Evolutionary conservation across 1,140 invertebrate genomes (phyloP).

Genomic region (Dufourea novaeangliae): DNA sequence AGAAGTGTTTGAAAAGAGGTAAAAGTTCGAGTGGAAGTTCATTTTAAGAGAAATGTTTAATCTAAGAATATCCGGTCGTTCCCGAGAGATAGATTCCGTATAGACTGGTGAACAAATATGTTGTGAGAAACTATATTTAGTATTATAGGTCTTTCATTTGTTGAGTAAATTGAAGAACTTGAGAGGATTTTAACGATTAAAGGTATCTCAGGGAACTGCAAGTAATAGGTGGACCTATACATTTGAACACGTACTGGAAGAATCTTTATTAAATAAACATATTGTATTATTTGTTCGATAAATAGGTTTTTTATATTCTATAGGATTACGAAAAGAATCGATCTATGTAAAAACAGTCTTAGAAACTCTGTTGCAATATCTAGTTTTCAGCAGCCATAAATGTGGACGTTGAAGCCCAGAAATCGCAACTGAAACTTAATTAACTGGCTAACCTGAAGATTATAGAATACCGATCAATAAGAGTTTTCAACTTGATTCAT

Average conservation of each 20-base stretch:
- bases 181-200: background rate
- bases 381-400: background rate
- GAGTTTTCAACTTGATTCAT: background rate
- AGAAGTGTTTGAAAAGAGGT: slow-evolving; percentile 32
- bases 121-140: background rate
- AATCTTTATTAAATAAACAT: background rate
- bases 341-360: background rate
- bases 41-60: slow-evolving; percentile 38
- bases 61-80: slow-evolving; percentile 3
- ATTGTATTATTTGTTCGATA: background rate
- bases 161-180: background rate
- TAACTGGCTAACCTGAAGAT: background rate
- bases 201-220: too few species aligned
- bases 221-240: too few species aligned
- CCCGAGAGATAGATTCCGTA: background rate
- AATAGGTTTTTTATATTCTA: background rate
- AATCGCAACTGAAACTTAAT: background rate
- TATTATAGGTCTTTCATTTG: background rate
- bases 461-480: background rate
- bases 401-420: background rate
- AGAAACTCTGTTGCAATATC: background rate
- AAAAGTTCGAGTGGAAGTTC: slow-evolving; percentile 18
- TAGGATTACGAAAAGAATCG: background rate
- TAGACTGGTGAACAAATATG: background rate
- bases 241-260: background rate